Percentiles rank a stretch among this genome's conserved stretches.
These are phyloP conservation scores for Galeopterus variegatus DNA, from an alignment of 2,113 vertebrate species.

Conservation along the genomic window DNA sequence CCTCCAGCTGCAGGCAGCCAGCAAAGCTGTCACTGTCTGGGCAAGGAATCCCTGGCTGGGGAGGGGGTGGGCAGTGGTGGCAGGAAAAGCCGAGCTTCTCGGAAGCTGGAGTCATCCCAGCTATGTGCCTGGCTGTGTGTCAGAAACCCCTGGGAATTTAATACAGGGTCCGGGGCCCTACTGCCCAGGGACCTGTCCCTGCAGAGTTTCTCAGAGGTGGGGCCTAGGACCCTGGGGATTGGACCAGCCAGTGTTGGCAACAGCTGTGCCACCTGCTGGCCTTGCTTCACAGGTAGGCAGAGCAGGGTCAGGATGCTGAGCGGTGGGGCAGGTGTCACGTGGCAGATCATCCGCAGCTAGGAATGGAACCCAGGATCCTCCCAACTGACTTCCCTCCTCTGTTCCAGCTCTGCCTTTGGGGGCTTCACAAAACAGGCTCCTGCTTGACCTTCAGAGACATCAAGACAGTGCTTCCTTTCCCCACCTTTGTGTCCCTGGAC, in stretches of 20 bases:
- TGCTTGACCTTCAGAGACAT: background rate
- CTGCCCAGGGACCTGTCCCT: background rate
- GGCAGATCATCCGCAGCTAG: background rate
- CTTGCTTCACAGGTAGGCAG: background rate
- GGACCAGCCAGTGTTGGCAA: background rate
- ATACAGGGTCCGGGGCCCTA: background rate
- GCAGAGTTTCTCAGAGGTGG: background rate
- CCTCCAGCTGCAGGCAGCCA: background rate
- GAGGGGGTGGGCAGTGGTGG: background rate
- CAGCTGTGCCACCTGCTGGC: background rate
- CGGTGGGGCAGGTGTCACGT: background rate
- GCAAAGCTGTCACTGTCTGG: background rate
- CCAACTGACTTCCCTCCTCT: background rate
- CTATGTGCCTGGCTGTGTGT: background rate
- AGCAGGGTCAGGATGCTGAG: background rate
- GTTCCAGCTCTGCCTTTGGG: too few species aligned
- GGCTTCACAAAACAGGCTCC: background rate
- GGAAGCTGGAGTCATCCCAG: background rate
- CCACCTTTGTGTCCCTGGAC: background rate
- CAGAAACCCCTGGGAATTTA: background rate
- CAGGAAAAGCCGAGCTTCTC: background rate
- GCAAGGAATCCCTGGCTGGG: background rate
- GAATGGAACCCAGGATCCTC: background rate
- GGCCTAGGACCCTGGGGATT: background rate
- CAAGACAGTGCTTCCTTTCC: background rate